Conservation (phyloP, 2,797 vertebrate genomes). For the Tenualosa ilisha region DNA sequence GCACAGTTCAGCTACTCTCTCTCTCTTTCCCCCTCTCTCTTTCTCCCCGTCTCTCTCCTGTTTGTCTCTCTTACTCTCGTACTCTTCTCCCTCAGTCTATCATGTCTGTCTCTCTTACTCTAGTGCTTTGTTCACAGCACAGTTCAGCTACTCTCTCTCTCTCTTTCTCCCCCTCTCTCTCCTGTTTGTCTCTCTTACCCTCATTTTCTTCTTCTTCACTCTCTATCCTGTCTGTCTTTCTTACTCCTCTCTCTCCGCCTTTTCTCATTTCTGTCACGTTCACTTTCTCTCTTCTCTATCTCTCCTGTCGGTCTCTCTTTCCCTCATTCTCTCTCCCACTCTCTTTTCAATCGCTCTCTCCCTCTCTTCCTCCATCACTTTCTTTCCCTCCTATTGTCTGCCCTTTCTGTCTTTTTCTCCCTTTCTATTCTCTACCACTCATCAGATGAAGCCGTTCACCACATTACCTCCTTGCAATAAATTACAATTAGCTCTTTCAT, state of each 20-base stretch:
- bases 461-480: constrained; percentile 28
- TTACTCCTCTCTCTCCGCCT: too few species aligned
- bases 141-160: not conserved
- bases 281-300: constrained; percentile 12
- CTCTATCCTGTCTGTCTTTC: too few species aligned
- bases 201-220: too few species aligned
- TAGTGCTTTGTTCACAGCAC: too few species aligned
- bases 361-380: not conserved
- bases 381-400: constrained; percentile 15
- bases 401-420: constrained; percentile 19
- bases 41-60: constrained; percentile 19
- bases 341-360: constrained; percentile 29
- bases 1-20: not conserved
- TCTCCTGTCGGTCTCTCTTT: constrained; percentile 16
- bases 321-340: constrained; percentile 24
- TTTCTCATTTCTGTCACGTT: too few species aligned
- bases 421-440: not conserved
- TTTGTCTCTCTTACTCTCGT: not conserved
- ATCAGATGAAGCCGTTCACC: not conserved
- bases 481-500: constrained; percentile 28
- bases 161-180: not conserved
- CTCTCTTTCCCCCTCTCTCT: constrained; percentile 23
- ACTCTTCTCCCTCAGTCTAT: too few species aligned
- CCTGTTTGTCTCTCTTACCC: too few species aligned
- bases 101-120: too few species aligned